Conservation (phyloP, 2,113 vertebrate species). For the Todiramphus saurophagus region DNA sequence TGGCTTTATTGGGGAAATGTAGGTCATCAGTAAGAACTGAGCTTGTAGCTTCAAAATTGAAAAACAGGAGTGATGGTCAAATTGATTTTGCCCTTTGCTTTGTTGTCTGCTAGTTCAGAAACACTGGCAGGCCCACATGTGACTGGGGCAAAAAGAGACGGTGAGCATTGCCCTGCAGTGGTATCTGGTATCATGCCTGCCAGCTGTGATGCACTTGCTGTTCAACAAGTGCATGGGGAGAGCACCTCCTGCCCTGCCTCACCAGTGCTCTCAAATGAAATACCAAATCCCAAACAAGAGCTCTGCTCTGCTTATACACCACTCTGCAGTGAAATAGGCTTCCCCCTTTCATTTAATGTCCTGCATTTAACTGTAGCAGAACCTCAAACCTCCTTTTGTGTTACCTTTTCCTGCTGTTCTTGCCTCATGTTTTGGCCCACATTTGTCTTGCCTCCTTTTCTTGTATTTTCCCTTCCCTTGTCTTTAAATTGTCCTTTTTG, state of each 20-base stretch:
- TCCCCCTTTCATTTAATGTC: background rate
- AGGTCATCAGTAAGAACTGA: background rate
- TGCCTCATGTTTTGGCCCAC: background rate
- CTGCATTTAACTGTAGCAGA: background rate
- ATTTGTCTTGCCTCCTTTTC: background rate
- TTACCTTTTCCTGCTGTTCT: background rate
- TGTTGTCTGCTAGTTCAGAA: background rate
- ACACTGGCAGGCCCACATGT: rapidly evolving
- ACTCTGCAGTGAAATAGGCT: background rate
- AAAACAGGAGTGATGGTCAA: background rate
- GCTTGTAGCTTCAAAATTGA: background rate
- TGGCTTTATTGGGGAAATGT: background rate
- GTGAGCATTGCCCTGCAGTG: rapidly evolving
- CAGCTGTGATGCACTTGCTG: rapidly evolving
- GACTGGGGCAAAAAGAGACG: background rate
- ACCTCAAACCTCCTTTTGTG: background rate
- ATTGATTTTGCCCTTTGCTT: background rate
- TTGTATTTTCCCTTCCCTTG: background rate
- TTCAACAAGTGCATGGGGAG: rapidly evolving
- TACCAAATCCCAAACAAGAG: background rate
- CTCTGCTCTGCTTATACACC: background rate
- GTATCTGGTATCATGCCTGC: background rate
- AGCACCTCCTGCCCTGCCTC: rapidly evolving
- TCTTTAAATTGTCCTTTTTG: background rate
- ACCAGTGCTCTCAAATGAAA: background rate